Base-by-base conservation (phyloP, 2,888 invertebrate genomes). In the Tribolium freemani region DNA sequence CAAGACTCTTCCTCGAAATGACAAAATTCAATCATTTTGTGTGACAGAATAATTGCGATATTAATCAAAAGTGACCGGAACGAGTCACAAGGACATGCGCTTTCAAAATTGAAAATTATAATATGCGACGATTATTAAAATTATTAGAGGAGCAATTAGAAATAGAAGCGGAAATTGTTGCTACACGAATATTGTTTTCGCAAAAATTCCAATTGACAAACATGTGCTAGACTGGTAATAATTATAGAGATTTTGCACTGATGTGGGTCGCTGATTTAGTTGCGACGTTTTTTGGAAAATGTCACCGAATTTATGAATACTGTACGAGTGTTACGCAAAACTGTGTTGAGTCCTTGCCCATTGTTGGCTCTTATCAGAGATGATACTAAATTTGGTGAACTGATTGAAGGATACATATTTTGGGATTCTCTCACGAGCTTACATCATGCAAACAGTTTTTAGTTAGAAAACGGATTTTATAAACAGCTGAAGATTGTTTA, bases 11-110 rank as follows among this genome's bases (percentile, higher is more conserved):
- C 54, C 21, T 54, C 26, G 50, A 26, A 54, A 54, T 54, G 10
- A 10, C n/a, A 11, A 45, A 58, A 45, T 44, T 58, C 44, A 45
- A 58, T 58, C 20, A 58, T 11, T 21, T 58, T 58, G 58, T 58
- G 58, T 58, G 58, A 58, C 58, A 21, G 38, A 44, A 58, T 58
- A 58, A 58, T 58, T 57, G 45, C 11, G 13, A 45, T 16, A 26
- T 31, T 58, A 58, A 58, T 58, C 58, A 58, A 58, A 58, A 45
- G 9, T 21, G 20, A 58, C 58, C 46, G 58, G 58, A 58, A 58
- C 58, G 16, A 45, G 38, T 31, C 21, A 56, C 54, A 56, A 58
- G 58, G 58, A 45, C 58, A 21, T 13, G 21, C 38, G 20, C 10
- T 44, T 58, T 21, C 45, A 45, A 58, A 58, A 45, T 58, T 58